phyloP scores from a whole-genome alignment of 1,140 invertebrate genomes.

The Holotrichia oblita region DNA sequence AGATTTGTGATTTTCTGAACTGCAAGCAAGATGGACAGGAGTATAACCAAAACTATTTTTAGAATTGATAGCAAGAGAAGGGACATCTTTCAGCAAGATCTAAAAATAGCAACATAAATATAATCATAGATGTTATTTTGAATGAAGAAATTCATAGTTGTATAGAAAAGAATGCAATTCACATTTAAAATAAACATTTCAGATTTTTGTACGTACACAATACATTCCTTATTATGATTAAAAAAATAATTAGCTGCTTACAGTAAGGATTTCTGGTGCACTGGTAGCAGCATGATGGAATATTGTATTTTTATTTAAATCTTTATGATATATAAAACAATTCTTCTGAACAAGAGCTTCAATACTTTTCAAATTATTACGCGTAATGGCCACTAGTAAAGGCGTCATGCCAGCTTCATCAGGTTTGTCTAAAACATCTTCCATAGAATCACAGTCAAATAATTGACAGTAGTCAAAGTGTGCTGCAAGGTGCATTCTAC shows the following conservation, averaged over 20 bases:
- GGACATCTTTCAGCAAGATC: slow-evolving; percentile 49
- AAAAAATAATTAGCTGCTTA: slow-evolving; percentile 60
- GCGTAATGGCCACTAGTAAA: slow-evolving; percentile 82
- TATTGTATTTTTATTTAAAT: slow-evolving; percentile 81
- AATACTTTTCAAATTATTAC: slow-evolving; percentile 77
- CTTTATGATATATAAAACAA: slow-evolving; percentile 76
- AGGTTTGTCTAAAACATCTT: slow-evolving; percentile 73
- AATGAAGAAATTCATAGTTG: too few relatives aligned
- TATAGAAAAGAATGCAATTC: too few relatives aligned
- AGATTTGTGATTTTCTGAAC: slow-evolving; percentile 85
- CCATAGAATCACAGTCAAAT: slow-evolving; percentile 72
- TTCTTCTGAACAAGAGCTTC: slow-evolving; percentile 75
- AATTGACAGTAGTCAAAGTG: slow-evolving; percentile 76
- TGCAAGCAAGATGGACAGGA: slow-evolving; percentile 86
- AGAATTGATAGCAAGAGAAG: slow-evolving; percentile 65
- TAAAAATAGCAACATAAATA: slow-evolving; percentile 32
- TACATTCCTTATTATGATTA: too few relatives aligned
- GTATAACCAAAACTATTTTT: slow-evolving; percentile 84
- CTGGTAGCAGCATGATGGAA: slow-evolving; percentile 85
- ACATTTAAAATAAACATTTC: too few relatives aligned
- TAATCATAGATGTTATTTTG: too few relatives aligned
- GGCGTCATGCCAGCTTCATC: slow-evolving; percentile 80
- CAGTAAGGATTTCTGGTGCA: slow-evolving; percentile 82
- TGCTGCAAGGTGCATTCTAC: slow-evolving; percentile 83
- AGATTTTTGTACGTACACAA: too few relatives aligned